These are phyloP conservation scores for Hipposideros larvatus DNA, from an alignment of 2,797 vertebrate species.

Conservation along the genomic window DNA sequence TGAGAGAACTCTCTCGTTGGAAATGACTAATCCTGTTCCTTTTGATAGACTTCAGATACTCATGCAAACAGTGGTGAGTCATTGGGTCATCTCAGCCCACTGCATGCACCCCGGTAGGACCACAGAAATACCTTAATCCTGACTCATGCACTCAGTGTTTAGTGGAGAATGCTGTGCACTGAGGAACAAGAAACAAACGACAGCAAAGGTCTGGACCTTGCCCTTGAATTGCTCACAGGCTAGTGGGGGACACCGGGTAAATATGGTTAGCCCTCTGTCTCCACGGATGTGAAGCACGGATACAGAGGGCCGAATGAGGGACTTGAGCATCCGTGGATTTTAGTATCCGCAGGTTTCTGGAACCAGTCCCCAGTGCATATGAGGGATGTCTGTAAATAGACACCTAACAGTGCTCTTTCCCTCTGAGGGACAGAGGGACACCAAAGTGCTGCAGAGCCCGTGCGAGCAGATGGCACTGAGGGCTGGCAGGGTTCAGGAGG, in stretches of 20 bases:
- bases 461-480: rapidly evolving
- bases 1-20: not conserved
- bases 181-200: not conserved
- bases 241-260: not conserved
- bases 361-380: not conserved
- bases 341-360: not conserved
- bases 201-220: not conserved
- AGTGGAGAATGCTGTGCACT: not conserved
- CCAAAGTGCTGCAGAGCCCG: rapidly evolving
- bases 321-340: not conserved
- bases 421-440: not conserved
- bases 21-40: not conserved
- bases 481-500: not conserved
- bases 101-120: rapidly evolving
- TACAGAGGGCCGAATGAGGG: not conserved
- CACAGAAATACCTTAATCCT: not conserved
- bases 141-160: not conserved
- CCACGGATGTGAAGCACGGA: not conserved
- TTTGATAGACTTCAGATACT: not conserved
- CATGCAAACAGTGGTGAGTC: not conserved
- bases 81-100: not conserved
- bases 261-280: not conserved
- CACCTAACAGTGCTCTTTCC: not conserved
- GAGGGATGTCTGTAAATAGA: not conserved
- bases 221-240: not conserved